These are phyloP conservation scores for Oncorhynchus masou DNA, from an alignment of 2,113 vertebrate species.

Conservation along the genomic window DNA sequence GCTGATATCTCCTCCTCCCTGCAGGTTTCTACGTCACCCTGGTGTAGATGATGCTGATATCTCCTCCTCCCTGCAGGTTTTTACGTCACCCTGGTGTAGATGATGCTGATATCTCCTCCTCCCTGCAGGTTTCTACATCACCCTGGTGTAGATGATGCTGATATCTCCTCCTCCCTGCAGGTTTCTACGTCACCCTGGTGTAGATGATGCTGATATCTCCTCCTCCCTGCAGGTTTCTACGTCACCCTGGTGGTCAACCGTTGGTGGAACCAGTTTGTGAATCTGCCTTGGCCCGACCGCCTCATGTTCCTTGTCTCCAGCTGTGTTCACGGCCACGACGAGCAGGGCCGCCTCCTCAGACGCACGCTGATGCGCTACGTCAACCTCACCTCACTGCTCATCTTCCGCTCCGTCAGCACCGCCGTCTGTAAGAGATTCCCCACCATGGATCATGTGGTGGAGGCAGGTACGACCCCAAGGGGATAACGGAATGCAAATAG, in stretches of 20 bases:
- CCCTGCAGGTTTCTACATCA: no score
- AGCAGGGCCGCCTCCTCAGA: constrained; percentile 84
- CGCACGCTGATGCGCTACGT: constrained; percentile 89
- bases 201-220: not conserved
- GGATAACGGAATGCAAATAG: no score
- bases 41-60: no score
- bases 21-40: no score
- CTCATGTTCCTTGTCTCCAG: constrained; percentile 93
- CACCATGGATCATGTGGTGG: constrained; percentile 91
- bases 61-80: no score
- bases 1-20: no score
- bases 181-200: no score
- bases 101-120: no score
- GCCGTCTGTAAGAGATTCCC: constrained; percentile 93
- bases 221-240: constrained; percentile 81
- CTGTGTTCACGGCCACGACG: constrained; percentile 89
- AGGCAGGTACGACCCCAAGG: constrained; percentile 79
- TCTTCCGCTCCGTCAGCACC: constrained; percentile 92
- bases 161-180: no score
- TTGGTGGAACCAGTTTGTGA: constrained; percentile 97
- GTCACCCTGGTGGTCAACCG: constrained; percentile 95
- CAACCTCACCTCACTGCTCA: constrained; percentile 88
- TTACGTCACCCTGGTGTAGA: no score
- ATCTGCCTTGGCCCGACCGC: constrained; percentile 90
- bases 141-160: no score